Evolutionary conservation across 2,797 vertebrate genomes (phyloP).

Genomic region (Fistularia tabacaria): DNA sequence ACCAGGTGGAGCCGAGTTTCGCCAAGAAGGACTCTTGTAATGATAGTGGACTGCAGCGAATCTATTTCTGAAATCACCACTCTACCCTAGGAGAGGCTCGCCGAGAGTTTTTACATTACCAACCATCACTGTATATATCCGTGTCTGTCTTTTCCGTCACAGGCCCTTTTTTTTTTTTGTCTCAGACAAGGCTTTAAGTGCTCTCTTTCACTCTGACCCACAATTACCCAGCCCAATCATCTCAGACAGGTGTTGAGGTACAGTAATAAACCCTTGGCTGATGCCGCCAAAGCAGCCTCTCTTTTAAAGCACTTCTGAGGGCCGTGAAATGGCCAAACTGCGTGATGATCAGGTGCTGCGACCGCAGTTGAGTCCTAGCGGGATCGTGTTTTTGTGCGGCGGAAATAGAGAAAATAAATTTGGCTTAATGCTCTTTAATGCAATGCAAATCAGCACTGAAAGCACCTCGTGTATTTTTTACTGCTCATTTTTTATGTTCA

Average conservation of each 20-base stretch:
- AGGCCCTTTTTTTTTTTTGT: conserved; percentile 44
- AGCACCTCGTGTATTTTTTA: too few relatives aligned
- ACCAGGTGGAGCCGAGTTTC: conserved; percentile 36
- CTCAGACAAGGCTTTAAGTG: conserved; percentile 54
- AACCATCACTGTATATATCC: conserved; percentile 53
- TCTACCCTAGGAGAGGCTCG: conserved; percentile 41
- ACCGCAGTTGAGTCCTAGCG: conserved; percentile 50
- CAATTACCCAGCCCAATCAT: conserved; percentile 70
- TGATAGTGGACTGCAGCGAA: conserved; percentile 35
- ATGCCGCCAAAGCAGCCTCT: conserved; percentile 45
- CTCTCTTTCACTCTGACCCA: conserved; percentile 65
- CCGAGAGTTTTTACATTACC: conserved; percentile 60
- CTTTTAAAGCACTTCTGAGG: conserved; percentile 59
- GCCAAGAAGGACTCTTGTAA: conserved; percentile 36
- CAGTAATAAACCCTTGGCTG: conserved; percentile 61
- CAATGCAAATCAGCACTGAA: too few relatives aligned
- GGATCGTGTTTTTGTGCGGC: too few relatives aligned
- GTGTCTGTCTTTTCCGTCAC: conserved; percentile 51
- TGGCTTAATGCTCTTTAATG: too few relatives aligned
- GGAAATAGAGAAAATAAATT: too few relatives aligned
- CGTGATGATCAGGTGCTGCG: conserved; percentile 53
- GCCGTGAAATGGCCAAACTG: conserved; percentile 54
- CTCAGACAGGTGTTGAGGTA: conserved; percentile 67
- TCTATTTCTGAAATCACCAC: conserved; percentile 59
- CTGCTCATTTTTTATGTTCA: too few relatives aligned